phyloP scores from a whole-genome alignment of 2,113 vertebrate species.

The Pelusios castaneus region DNA sequence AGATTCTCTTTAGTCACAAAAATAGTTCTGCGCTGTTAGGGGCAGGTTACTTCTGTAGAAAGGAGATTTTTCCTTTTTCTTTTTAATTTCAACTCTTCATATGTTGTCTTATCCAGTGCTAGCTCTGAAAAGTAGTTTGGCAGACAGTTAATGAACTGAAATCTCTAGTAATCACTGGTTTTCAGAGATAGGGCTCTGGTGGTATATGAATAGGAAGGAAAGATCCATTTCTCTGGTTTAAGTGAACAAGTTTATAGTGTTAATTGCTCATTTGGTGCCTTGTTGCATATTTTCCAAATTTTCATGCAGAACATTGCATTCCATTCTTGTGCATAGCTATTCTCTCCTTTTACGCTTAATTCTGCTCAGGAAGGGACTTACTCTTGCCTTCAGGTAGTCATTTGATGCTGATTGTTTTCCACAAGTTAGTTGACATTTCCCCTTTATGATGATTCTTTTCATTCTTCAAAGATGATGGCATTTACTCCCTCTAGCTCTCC shows the following conservation, averaged over 20 bases:
- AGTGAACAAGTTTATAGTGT: not conserved
- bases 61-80: not conserved
- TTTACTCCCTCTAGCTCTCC: not conserved
- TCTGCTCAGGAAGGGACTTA: not conserved
- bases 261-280: not conserved
- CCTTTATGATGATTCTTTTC: not conserved
- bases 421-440: not conserved
- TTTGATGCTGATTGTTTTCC: not conserved
- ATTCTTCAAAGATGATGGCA: not conserved
- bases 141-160: not conserved
- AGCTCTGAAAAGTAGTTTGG: not conserved
- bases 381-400: not conserved
- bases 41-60: not conserved
- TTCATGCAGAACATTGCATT: not conserved
- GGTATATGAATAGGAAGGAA: not conserved
- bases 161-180: rapidly evolving
- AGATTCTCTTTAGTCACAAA: not conserved
- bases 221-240: not conserved
- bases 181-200: not conserved
- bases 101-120: not conserved
- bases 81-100: not conserved
- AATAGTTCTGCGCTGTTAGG: not conserved
- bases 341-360: not conserved
- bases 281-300: not conserved
- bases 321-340: not conserved